Conservation (phyloP, 2,113 vertebrate genomes). For the Glareola pratincola region DNA sequence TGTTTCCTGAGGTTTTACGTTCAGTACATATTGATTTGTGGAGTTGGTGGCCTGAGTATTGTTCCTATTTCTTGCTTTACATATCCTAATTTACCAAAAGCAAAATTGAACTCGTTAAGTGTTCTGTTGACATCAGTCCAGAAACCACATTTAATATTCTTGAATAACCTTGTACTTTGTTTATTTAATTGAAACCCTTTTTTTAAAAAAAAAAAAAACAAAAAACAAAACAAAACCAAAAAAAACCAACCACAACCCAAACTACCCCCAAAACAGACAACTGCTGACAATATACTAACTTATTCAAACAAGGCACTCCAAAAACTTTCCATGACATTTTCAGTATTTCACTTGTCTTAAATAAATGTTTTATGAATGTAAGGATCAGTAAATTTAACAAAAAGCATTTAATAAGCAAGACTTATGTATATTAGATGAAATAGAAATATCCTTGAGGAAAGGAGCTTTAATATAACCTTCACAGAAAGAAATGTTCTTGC, state of each 20-base stretch:
- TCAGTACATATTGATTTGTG: background rate
- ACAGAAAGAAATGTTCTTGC: background rate
- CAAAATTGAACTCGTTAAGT: background rate
- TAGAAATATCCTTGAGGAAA: background rate
- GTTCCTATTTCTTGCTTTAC: background rate
- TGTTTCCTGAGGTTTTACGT: background rate
- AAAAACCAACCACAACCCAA: background rate
- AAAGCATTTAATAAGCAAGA: background rate
- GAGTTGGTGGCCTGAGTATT: background rate
- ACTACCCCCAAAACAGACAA: background rate
- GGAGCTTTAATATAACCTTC: background rate
- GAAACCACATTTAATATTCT: background rate
- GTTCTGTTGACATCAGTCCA: background rate
- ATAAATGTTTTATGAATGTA: background rate
- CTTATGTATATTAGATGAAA: background rate
- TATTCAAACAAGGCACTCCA: background rate
- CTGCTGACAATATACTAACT: background rate
- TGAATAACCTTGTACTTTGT: background rate
- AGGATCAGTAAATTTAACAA: background rate
- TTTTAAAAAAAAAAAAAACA: background rate
- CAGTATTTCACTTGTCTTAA: background rate
- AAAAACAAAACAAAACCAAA: background rate
- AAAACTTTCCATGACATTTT: background rate
- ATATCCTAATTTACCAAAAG: background rate
- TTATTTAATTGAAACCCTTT: background rate